Conservation (phyloP, 2,113 vertebrate genomes). For the Syngnathus scovelli region DNA sequence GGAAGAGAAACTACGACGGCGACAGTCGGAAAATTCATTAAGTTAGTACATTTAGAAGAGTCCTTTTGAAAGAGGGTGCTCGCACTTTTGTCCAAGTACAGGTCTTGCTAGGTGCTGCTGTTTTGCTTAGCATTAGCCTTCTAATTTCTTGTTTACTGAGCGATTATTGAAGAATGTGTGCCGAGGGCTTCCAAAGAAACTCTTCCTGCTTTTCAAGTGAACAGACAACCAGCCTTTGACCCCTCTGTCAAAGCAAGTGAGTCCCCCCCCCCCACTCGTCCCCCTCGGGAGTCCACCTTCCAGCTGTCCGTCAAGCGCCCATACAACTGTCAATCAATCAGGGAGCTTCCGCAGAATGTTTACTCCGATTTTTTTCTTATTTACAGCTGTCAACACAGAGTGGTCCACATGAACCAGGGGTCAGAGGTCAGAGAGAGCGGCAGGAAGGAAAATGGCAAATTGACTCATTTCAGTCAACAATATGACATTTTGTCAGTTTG, state of each 20-base stretch:
- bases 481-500: not conserved
- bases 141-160: not conserved
- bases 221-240: constrained; percentile 4
- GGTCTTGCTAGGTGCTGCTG: not conserved
- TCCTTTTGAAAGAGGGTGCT: no score
- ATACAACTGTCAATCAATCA: constrained; percentile 65
- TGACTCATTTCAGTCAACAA: not conserved
- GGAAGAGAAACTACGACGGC: not conserved
- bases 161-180: not conserved
- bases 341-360: constrained; percentile 6
- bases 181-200: not conserved
- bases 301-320: constrained; percentile 60
- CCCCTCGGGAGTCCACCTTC: constrained; percentile 47
- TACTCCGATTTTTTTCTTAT: constrained; percentile 10
- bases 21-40: no score
- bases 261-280: constrained; percentile 22
- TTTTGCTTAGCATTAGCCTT: not conserved
- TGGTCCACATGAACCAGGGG: constrained; percentile 16
- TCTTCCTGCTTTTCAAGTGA: not conserved
- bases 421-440: constrained; percentile 11
- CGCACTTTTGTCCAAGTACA: not conserved
- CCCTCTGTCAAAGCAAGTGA: not conserved
- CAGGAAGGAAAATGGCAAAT: not conserved
- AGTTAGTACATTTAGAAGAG: no score
- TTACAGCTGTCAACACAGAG: constrained; percentile 27